A percentile compares a stretch with the other conserved stretches of the same genome.
Evolutionary conservation across 2,888 invertebrate species (phyloP).

Genomic region (Flabesymbios commensalis): DNA sequence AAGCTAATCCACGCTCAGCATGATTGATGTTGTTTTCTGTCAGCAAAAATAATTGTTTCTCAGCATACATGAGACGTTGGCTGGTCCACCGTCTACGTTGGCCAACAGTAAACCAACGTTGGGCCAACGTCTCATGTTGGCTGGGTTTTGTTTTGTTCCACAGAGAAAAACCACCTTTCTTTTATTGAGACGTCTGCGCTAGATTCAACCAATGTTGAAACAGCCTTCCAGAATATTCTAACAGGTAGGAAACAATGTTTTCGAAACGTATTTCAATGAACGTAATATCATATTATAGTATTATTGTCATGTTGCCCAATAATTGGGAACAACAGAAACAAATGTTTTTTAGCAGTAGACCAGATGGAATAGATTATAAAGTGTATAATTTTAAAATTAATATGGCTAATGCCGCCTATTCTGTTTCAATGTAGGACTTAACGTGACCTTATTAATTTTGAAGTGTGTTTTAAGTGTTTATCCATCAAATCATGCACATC

Average conservation of each 20-base stretch:
- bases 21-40: neutral
- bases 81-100: neutral
- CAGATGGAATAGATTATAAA: too few relatives aligned
- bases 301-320: neutral
- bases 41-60: neutral
- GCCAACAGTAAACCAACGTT: too few relatives aligned
- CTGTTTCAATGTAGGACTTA: neutral
- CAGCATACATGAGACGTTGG: neutral
- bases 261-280: neutral
- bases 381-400: too few relatives aligned
- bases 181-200: conserved; percentile 99
- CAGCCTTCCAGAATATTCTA: conserved; percentile 99
- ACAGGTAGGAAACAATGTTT: conserved; percentile 69
- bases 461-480: neutral
- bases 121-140: too few relatives aligned
- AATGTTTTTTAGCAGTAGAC: too few relatives aligned
- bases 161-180: conserved; percentile 88
- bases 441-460: neutral
- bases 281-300: too few relatives aligned
- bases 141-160: neutral
- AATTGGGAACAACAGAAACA: too few relatives aligned
- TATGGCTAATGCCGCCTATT: too few relatives aligned
- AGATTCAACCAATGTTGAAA: conserved; percentile 99
- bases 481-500: too few relatives aligned
- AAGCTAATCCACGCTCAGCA: too few relatives aligned